Percentiles rank a stretch among this genome's conserved stretches.
Evolutionary conservation across 2,797 vertebrate species (phyloP).

Genomic region (Petrocephalus sullivani): DNA sequence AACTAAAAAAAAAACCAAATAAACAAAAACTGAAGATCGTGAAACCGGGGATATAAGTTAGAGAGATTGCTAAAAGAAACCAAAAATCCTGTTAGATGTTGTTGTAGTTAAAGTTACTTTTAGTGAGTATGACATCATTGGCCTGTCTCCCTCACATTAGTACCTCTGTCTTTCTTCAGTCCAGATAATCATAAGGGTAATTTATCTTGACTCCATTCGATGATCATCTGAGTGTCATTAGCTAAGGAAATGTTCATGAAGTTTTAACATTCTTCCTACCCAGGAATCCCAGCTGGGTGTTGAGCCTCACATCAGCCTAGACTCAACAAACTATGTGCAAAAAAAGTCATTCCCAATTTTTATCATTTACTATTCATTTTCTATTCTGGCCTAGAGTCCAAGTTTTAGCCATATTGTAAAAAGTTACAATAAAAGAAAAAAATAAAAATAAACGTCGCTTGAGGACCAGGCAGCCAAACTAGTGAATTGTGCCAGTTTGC

Average conservation of each 20-base stretch:
- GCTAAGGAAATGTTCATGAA: neutral
- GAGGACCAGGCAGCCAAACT: neutral
- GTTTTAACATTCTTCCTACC: neutral
- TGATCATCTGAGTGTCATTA: constrained; percentile 1
- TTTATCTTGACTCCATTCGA: neutral
- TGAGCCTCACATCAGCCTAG: neutral
- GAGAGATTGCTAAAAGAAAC: neutral
- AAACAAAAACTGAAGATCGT: neutral
- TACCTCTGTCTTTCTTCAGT: neutral
- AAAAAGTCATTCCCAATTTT: neutral
- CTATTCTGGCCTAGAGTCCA: neutral
- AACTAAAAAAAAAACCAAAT: neutral
- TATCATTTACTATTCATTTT: neutral
- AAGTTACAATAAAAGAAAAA: neutral
- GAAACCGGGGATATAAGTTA: neutral
- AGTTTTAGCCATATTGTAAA: neutral
- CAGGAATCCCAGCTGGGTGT: neutral
- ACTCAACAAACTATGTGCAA: neutral
- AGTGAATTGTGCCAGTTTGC: neutral
- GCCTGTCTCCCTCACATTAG: neutral
- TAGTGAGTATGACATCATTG: neutral
- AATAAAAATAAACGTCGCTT: neutral
- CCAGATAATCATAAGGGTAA: neutral
- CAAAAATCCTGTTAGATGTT: neutral
- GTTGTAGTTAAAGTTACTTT: neutral